A percentile compares a stretch with the other conserved stretches of the same genome.
Evolutionary conservation across 2,797 vertebrate species (phyloP).

Genomic region (Sebastes nivosus): DNA sequence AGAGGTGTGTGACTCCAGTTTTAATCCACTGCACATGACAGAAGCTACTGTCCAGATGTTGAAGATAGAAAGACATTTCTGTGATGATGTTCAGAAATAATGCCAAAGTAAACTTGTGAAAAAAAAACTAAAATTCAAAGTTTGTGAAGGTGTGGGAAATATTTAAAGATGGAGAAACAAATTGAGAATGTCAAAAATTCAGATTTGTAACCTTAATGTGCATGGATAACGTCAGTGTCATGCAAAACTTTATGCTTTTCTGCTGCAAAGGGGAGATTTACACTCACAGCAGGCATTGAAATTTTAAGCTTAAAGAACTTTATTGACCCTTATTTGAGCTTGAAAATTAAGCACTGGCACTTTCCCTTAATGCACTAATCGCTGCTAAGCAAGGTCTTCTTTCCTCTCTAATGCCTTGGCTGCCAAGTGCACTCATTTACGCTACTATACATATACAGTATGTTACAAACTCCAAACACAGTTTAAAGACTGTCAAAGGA

Average conservation of each 20-base stretch:
- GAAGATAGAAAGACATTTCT: background rate
- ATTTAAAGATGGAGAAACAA: background rate
- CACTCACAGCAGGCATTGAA: background rate
- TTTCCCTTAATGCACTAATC: background rate
- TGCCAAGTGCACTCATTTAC: background rate
- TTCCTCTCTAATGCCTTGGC: background rate
- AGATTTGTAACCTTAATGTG: background rate
- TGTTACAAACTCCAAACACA: background rate
- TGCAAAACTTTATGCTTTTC: background rate
- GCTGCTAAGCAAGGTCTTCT: background rate
- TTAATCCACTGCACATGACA: background rate
- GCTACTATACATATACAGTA: background rate
- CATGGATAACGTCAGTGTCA: background rate
- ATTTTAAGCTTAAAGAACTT: background rate
- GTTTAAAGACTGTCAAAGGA: background rate
- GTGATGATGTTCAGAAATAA: background rate
- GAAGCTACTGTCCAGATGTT: background rate
- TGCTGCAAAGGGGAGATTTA: background rate
- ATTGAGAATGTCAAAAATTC: background rate
- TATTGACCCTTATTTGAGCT: background rate
- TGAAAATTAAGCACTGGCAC: background rate
- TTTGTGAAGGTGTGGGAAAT: background rate
- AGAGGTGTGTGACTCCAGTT: slow-evolving; percentile 23
- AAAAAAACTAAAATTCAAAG: background rate
- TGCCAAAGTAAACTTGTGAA: background rate